These are phyloP conservation scores for Squalus acanthias DNA, from an alignment of 2,797 vertebrate genomes.

Conservation along the genomic window DNA sequence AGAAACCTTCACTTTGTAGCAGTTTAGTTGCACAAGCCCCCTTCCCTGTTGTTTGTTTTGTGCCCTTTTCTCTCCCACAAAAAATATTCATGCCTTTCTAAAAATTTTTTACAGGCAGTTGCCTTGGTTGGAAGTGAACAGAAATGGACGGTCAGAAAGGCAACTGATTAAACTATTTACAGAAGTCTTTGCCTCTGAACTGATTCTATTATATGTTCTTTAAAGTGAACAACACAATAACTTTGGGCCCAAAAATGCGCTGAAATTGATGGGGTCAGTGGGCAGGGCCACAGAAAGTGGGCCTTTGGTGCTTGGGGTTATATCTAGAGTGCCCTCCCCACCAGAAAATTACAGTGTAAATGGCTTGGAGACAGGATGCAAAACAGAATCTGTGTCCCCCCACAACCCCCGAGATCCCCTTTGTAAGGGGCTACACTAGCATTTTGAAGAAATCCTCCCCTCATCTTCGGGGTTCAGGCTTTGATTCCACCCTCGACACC, in stretches of 20 bases:
- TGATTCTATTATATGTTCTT: background rate
- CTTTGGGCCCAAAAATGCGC: background rate
- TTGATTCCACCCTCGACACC: background rate
- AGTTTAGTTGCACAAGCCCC: background rate
- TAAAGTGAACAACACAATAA: background rate
- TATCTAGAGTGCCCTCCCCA: background rate
- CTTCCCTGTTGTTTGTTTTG: background rate
- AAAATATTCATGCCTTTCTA: background rate
- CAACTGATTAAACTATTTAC: background rate
- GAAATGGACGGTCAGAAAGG: background rate
- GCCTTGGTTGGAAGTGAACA: too few relatives aligned
- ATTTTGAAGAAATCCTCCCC: background rate
- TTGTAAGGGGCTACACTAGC: too few relatives aligned
- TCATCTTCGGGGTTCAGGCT: background rate
- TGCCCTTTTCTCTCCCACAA: background rate
- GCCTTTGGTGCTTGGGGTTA: background rate
- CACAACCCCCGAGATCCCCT: too few relatives aligned
- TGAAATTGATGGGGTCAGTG: background rate
- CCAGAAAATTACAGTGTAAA: background rate
- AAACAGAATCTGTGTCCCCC: too few relatives aligned
- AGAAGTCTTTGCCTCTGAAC: too few relatives aligned
- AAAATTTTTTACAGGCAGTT: background rate
- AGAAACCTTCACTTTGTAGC: background rate
- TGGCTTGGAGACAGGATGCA: background rate
- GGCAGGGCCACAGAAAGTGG: background rate